A percentile compares a stretch with the other conserved stretches of the same genome.
Conservation (phyloP, 2,113 vertebrate species). For the Nerophis lumbriciformis region DNA sequence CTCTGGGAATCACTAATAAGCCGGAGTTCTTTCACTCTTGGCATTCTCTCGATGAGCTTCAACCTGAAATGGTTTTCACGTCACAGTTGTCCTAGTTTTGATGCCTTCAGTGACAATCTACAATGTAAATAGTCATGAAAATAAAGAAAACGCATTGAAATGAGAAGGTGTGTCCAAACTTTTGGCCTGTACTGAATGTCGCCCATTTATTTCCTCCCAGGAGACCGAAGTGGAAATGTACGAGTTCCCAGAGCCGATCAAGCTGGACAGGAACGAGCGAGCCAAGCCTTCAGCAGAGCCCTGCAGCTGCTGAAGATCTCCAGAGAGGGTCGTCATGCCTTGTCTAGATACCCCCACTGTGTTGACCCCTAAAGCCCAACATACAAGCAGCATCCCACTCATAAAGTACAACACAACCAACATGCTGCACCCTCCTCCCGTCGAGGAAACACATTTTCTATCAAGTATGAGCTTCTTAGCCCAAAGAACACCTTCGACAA, state of each 20-base stretch:
- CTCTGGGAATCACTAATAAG: no score
- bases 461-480: constrained; percentile 44
- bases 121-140: no score
- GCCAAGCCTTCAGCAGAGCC: constrained; percentile 83
- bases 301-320: constrained; percentile 90
- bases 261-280: constrained; percentile 90
- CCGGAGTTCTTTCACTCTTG: no score
- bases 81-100: no score
- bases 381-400: constrained; percentile 52
- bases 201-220: constrained; percentile 49
- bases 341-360: constrained; percentile 67
- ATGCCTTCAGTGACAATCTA: no score
- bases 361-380: constrained; percentile 54
- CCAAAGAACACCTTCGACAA: constrained; percentile 58
- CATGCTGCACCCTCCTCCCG: constrained; percentile 48
- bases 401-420: constrained; percentile 49
- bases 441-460: constrained; percentile 57
- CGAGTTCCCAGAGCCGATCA: constrained; percentile 93
- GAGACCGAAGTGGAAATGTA: constrained; percentile 96
- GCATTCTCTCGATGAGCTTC: no score
- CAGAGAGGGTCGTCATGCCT: constrained; percentile 58
- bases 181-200: not conserved
- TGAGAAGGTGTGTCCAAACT: no score
- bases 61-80: no score
- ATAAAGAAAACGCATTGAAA: no score